Evolutionary conservation across 2,113 vertebrate species (phyloP).

Genomic region (Prietella phreatophila): DNA sequence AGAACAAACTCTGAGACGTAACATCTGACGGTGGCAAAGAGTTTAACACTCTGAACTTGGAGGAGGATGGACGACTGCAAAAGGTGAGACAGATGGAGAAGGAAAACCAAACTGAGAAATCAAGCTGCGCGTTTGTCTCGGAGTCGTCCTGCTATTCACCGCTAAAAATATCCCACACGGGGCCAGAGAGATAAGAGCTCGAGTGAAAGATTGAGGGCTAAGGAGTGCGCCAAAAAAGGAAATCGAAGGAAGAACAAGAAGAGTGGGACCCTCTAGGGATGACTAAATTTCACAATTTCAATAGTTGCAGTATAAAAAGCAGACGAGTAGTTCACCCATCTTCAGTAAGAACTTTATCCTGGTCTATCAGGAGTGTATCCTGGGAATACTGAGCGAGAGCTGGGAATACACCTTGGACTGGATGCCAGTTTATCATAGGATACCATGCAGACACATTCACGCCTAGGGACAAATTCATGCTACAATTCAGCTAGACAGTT

Average conservation of each 20-base stretch:
- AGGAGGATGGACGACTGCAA: background rate
- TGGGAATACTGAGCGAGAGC: background rate
- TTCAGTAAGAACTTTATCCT: background rate
- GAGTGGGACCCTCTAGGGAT: background rate
- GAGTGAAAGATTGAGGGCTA: constrained; percentile 49
- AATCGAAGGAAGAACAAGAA: constrained; percentile 32
- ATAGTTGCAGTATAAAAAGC: background rate
- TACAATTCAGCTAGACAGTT: background rate
- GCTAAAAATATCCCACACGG: constrained; percentile 72
- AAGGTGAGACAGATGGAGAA: background rate
- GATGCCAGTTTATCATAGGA: background rate
- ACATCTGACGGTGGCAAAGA: background rate
- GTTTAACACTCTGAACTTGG: background rate
- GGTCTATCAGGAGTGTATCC: background rate
- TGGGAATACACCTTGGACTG: background rate
- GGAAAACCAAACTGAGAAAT: constrained; percentile 43
- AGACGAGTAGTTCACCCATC: background rate
- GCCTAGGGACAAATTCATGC: background rate
- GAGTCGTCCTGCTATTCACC: constrained; percentile 66
- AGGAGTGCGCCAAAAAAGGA: constrained; percentile 41
- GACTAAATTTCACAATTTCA: background rate
- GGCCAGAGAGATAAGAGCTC: constrained; percentile 60
- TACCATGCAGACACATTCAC: background rate
- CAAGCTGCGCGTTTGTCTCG: constrained; percentile 59
- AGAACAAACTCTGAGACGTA: background rate